Conservation (phyloP, 2,888 invertebrate species). For the Clusia tigrina region DNA sequence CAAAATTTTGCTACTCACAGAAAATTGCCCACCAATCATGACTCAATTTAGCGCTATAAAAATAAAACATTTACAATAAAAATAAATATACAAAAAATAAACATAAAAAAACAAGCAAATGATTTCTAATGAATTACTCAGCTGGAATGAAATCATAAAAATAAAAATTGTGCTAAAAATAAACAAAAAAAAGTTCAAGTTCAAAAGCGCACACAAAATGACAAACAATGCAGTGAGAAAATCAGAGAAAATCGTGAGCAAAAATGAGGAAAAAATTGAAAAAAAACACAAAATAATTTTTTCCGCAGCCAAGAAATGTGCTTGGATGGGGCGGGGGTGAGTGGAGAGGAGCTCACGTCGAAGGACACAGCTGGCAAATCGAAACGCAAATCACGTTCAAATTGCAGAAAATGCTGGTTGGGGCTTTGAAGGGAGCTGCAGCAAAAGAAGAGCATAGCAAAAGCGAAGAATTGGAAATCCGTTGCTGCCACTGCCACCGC, state of each 20-base stretch:
- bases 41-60: background rate
- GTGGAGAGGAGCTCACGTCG: conserved; percentile 1
- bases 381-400: background rate
- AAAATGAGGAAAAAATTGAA: background rate
- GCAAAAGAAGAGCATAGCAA: background rate
- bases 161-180: conserved; percentile 1
- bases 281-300: background rate
- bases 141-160: background rate
- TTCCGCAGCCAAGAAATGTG: background rate
- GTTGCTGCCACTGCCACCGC: background rate
- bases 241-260: background rate
- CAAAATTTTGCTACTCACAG: background rate
- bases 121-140: no score
- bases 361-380: conserved; percentile 9
- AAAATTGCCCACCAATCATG: background rate
- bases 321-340: background rate
- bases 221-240: background rate
- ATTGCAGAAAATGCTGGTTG: background rate
- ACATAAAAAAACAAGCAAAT: background rate
- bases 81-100: background rate
- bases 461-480: background rate
- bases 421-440: background rate
- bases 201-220: background rate
- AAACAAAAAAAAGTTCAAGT: background rate
- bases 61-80: background rate